A percentile compares a stretch with the other conserved stretches of the same genome.
These are phyloP conservation scores for Sylvilagus bachmani DNA, from an alignment of 2,113 vertebrate species.

Conservation along the genomic window DNA sequence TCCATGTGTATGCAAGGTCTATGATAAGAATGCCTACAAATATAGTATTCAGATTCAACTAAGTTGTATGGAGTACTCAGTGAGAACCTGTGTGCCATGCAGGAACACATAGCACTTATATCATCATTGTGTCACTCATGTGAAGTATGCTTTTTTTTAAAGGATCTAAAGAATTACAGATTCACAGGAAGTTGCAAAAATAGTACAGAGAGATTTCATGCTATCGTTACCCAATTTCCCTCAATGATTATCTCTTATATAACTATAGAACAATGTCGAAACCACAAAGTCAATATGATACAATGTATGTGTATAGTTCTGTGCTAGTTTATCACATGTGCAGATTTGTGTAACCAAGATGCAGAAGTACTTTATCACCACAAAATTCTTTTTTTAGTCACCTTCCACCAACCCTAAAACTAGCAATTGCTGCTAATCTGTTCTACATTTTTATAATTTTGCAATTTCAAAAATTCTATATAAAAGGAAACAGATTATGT, in stretches of 20 bases:
- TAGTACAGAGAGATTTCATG: neutral
- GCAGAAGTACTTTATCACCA: neutral
- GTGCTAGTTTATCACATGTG: neutral
- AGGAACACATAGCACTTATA: neutral
- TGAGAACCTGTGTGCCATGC: neutral
- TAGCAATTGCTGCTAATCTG: neutral
- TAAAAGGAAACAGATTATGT: neutral
- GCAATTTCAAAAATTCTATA: neutral
- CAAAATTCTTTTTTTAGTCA: neutral
- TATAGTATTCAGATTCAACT: neutral
- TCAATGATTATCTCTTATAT: neutral
- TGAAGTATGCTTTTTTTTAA: neutral
- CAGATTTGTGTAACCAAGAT: neutral
- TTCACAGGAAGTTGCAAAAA: constrained; percentile 17
- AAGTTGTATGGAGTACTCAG: neutral
- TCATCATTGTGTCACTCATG: neutral
- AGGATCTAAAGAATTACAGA: neutral
- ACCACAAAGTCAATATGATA: neutral
- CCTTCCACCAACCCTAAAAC: neutral
- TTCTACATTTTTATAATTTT: neutral
- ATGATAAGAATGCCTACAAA: neutral
- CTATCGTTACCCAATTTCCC: neutral
- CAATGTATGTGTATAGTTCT: neutral
- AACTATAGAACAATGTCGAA: neutral
- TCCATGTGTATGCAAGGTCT: neutral